A percentile compares a stretch with the other conserved stretches of the same genome.
phyloP scores from a whole-genome alignment of 2,888 invertebrate species.

The Thera britannica region DNA sequence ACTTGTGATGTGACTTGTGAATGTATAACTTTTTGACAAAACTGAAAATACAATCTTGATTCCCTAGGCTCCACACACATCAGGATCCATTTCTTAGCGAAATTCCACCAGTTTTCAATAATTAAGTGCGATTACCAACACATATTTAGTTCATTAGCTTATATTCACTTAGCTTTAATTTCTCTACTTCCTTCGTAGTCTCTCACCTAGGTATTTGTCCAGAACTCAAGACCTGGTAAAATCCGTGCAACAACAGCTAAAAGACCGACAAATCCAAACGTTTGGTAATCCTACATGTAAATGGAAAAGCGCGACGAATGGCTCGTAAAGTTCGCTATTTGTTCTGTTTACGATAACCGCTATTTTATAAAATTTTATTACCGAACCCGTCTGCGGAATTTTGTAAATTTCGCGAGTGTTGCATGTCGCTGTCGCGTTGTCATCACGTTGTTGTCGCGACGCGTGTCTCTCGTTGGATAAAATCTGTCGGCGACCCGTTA shows the following conservation, averaged over 20 bases:
- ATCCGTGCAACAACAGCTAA: not conserved
- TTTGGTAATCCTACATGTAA: slow-evolving; percentile 59
- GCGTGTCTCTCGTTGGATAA: slow-evolving; percentile 30
- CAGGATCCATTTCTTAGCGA: too few relatives aligned
- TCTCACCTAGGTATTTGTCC: too few relatives aligned
- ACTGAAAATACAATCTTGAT: too few relatives aligned
- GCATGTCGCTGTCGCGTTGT: slow-evolving; percentile 44
- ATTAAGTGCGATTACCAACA: too few relatives aligned
- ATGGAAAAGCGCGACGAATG: slow-evolving; percentile 77
- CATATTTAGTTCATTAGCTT: too few relatives aligned
- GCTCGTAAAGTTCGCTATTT: slow-evolving; percentile 79
- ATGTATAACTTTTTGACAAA: too few relatives aligned
- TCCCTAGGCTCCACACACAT: too few relatives aligned
- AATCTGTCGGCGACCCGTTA: slow-evolving; percentile 31
- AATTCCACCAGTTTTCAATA: too few relatives aligned
- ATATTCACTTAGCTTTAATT: too few relatives aligned
- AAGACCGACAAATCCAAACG: slow-evolving; percentile 13
- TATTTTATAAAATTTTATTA: slow-evolving; percentile 79
- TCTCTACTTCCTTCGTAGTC: too few relatives aligned
- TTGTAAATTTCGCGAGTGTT: slow-evolving; percentile 60
- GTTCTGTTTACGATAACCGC: slow-evolving; percentile 81
- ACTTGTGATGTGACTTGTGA: too few relatives aligned
- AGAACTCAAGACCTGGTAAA: not conserved
- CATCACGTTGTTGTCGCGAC: slow-evolving; percentile 37
- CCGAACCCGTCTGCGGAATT: slow-evolving; percentile 56